Percentiles rank a stretch among this genome's conserved stretches.
Conservation (phyloP, 2,113 vertebrate species). For the Sylvietta virens region DNA sequence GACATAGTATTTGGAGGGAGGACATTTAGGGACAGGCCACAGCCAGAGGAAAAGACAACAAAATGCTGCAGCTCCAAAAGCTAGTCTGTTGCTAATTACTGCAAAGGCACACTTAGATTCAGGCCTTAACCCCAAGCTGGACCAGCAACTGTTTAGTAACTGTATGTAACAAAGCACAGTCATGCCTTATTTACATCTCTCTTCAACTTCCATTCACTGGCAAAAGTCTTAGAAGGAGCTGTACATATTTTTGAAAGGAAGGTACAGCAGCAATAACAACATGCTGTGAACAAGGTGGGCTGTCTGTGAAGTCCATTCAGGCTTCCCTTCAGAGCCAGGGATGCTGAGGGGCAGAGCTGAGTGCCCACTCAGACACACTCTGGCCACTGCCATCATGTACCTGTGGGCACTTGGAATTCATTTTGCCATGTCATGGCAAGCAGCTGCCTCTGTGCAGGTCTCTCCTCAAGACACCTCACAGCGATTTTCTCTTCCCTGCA, state of each 20-base stretch:
- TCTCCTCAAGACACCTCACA: background rate
- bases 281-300: background rate
- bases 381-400: rapidly evolving
- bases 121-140: background rate
- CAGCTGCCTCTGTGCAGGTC: background rate
- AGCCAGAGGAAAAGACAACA: background rate
- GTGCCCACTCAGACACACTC: background rate
- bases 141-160: background rate
- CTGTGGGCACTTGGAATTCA: background rate
- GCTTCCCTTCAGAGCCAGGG: background rate
- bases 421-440: background rate
- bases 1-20: background rate
- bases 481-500: background rate
- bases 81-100: background rate
- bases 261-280: background rate
- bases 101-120: background rate
- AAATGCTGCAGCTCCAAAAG: background rate
- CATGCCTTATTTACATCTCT: background rate
- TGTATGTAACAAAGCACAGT: background rate
- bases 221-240: background rate
- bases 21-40: background rate
- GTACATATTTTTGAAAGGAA: background rate
- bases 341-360: background rate
- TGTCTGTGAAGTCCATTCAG: background rate
- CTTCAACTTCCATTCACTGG: background rate